Evolutionary conservation across 1,140 invertebrate genomes (phyloP).

Genomic region (Aphaenogaster rudis): DNA sequence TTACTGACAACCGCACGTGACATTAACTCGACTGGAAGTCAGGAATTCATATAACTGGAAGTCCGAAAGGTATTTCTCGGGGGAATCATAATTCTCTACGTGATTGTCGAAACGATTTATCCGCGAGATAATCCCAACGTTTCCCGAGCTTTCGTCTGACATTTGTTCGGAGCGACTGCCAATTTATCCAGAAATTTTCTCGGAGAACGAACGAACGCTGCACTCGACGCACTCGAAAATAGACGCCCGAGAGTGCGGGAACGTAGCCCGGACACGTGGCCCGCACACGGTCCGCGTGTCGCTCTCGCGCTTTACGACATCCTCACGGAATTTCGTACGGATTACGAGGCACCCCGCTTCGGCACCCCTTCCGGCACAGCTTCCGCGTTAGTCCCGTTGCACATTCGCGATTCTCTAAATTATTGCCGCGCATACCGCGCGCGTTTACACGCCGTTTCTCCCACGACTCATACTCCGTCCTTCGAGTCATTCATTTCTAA

Average conservation of each 20-base stretch:
- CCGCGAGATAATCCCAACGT: neutral
- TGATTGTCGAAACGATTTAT: neutral
- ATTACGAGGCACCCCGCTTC: neutral
- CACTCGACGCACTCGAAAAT: slow-evolving; percentile 66
- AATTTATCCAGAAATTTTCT: slow-evolving; percentile 29
- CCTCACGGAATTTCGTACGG: slow-evolving; percentile 43
- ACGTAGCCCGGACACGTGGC: slow-evolving; percentile 63
- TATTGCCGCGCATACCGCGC: neutral
- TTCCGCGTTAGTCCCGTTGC: slow-evolving; percentile 41
- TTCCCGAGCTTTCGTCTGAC: neutral
- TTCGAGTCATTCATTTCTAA: neutral
- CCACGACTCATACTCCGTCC: no score
- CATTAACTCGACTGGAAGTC: neutral
- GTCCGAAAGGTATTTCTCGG: slow-evolving; percentile 4
- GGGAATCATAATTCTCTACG: neutral
- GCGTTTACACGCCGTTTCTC: neutral
- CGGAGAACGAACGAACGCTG: slow-evolving; percentile 14
- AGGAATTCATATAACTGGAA: neutral
- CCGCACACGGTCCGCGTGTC: slow-evolving; percentile 12
- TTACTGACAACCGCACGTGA: neutral
- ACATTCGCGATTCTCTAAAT: neutral
- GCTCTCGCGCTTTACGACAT: slow-evolving; percentile 25
- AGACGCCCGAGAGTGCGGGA: slow-evolving; percentile 61
- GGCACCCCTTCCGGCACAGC: neutral
- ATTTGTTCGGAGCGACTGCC: neutral